Evolutionary conservation across 2,113 vertebrate genomes (phyloP), one percentile per base, ranked within the genome.

Genomic region (Ochotona princeps): DNA sequence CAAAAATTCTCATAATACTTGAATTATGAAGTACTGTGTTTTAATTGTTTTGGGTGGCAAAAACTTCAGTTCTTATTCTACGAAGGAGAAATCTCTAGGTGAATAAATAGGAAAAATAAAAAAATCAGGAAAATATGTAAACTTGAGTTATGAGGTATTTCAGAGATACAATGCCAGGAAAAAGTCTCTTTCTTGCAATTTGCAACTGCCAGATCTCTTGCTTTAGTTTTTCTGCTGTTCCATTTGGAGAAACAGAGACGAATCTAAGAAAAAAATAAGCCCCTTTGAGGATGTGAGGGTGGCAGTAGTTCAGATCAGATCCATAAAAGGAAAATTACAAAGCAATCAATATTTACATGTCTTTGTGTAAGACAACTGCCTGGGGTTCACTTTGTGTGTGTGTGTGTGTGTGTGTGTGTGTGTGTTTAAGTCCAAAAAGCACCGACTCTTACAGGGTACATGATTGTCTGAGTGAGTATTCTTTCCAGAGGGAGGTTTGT

Each of bases 71-170:
- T 94, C 17, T 90, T 73, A 81, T 86, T 88, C 32, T 75, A 92
- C 92, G 38, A 88, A 91, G 75, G 97, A 93, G 94, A 96, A 94
- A 97, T 96, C 95, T 92, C 61, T 96, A 72, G 67, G 35, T 51
- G 90, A 97, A 98, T 97, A 97, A 97, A 97, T 97, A 98, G 30
- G 92, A 96, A 96, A 93, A 96, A 93, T 92, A 97, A 97, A 97
- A 96, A 97, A 97, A 72, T 87, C 95, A 97, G 96, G 93, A 93
- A 97, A 94, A 83, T 63, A 95, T 96, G 95, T 98, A 98, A 98
- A 98, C 93, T n/a, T 80, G 96, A 97, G 93, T 96, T 93, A 94
- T 98, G 98, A 98, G 98, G 97, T 98, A 98, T 98, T 98, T 98
- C 94, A 97, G 97, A 96, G 92, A 96, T 90, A 97, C 93, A 96